Conservation (phyloP, 2,888 invertebrate genomes). For the Andrena haemorrhoa region DNA sequence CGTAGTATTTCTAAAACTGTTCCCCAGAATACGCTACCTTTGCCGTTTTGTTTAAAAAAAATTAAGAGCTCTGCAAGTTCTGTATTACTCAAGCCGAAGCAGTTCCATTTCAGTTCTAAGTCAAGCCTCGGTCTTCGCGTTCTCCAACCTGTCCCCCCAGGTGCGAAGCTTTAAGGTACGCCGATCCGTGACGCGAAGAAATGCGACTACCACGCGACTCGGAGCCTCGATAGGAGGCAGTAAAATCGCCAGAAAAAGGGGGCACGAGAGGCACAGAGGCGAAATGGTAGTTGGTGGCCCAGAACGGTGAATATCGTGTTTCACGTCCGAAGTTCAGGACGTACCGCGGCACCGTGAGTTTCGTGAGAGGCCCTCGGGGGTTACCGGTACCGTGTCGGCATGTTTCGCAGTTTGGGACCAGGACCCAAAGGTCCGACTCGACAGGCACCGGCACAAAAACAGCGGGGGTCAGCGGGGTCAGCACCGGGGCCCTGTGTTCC, state of each 20-base stretch:
- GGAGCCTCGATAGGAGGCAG: not conserved
- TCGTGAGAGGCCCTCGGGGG: conserved; percentile 68
- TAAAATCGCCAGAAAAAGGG: not conserved
- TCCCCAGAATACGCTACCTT: too few species aligned
- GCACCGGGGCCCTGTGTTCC: conserved; percentile 76
- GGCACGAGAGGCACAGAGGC: not conserved
- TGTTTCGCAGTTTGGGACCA: conserved; percentile 72
- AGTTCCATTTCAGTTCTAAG: too few species aligned
- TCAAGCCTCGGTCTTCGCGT: too few species aligned
- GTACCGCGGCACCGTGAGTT: conserved; percentile 50
- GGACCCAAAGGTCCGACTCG: conserved; percentile 75
- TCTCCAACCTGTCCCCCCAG: too few species aligned
- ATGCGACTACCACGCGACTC: too few species aligned
- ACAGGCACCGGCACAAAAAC: conserved; percentile 75
- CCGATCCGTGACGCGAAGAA: too few species aligned
- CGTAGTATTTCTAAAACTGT: too few species aligned
- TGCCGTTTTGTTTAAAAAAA: too few species aligned
- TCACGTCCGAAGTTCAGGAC: conserved; percentile 61
- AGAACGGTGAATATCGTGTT: conserved; percentile 70
- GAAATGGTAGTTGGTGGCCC: conserved; percentile 54
- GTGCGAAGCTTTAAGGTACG: too few species aligned
- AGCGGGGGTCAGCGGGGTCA: conserved; percentile 81
- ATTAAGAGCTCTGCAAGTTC: too few species aligned
- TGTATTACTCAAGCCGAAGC: too few species aligned
- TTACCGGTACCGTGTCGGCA: conserved; percentile 71